Evolutionary conservation across 2,797 vertebrate species (phyloP).

Genomic region (Lemur catta): DNA sequence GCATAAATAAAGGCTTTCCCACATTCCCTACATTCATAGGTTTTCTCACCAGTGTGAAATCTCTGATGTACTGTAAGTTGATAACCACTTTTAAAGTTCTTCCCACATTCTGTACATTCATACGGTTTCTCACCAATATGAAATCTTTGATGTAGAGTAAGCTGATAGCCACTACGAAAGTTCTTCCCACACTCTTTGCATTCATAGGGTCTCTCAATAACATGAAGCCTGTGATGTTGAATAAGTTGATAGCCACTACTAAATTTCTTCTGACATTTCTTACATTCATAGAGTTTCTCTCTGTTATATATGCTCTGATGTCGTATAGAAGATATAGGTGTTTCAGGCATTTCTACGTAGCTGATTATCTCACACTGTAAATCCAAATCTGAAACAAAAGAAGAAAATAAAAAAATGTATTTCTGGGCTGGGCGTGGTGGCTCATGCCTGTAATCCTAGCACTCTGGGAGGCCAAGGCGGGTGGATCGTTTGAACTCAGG

Average conservation of each 20-base stretch:
- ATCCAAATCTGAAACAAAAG: conserved; percentile 35
- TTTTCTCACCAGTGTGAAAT: conserved; percentile 69
- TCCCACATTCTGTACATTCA: conserved; percentile 60
- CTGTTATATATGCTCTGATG: background rate
- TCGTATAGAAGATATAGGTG: background rate
- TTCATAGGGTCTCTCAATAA: background rate
- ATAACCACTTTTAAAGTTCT: conserved; percentile 62
- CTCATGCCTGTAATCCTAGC: too few relatives aligned
- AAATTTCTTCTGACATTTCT: conserved; percentile 34
- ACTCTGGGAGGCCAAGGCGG: too few relatives aligned
- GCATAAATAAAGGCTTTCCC: conserved; percentile 60
- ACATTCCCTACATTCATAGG: conserved; percentile 59
- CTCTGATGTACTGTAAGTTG: conserved; percentile 64
- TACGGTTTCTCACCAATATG: conserved; percentile 42
- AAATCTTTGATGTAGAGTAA: conserved; percentile 18
- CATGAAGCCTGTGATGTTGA: background rate
- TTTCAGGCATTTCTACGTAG: conserved; percentile 20
- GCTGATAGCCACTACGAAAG: background rate
- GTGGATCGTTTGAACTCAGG: too few relatives aligned
- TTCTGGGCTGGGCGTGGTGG: too few relatives aligned
- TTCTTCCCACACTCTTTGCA: conserved; percentile 33
- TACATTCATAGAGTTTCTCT: background rate
- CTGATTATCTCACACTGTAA: conserved; percentile 28
- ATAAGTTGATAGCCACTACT: background rate
- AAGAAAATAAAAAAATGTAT: background rate